These are phyloP conservation scores for Varecia variegata DNA, from an alignment of 2,797 vertebrate genomes.

Conservation along the genomic window DNA sequence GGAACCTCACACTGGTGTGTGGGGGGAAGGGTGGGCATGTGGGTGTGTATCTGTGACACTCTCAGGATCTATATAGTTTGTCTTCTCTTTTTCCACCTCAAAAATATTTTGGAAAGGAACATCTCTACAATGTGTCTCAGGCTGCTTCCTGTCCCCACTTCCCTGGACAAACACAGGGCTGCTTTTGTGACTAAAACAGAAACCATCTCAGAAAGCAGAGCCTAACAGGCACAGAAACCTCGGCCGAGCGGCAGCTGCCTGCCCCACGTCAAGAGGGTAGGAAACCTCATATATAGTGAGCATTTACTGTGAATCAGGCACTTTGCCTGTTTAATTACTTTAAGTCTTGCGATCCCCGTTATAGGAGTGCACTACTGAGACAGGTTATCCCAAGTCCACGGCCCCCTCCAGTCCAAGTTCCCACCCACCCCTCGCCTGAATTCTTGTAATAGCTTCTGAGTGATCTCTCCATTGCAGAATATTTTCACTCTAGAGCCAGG, in stretches of 20 bases:
- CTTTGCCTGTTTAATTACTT: neutral
- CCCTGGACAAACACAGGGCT: constrained; percentile 52
- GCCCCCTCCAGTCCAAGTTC: neutral
- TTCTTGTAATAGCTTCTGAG: neutral
- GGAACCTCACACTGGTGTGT: neutral
- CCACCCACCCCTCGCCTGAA: neutral
- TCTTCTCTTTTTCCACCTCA: constrained; percentile 35
- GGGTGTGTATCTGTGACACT: neutral
- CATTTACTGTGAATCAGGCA: neutral
- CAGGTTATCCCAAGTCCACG: fast-evolving
- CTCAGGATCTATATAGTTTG: neutral
- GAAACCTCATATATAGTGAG: neutral
- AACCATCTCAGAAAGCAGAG: constrained; percentile 15
- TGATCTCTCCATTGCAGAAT: neutral
- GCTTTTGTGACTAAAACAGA: constrained; percentile 39
- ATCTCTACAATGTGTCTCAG: constrained; percentile 56
- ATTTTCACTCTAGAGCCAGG: neutral
- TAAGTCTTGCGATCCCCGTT: neutral
- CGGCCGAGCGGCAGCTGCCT: fast-evolving
- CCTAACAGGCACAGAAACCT: neutral
- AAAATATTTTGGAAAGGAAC: constrained; percentile 72
- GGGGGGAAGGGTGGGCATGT: neutral
- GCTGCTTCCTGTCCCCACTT: constrained; percentile 56
- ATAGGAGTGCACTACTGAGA: neutral
- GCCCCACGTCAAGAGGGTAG: neutral